Conservation (phyloP, 1,140 invertebrate species). For the Bombus superbus region DNA sequence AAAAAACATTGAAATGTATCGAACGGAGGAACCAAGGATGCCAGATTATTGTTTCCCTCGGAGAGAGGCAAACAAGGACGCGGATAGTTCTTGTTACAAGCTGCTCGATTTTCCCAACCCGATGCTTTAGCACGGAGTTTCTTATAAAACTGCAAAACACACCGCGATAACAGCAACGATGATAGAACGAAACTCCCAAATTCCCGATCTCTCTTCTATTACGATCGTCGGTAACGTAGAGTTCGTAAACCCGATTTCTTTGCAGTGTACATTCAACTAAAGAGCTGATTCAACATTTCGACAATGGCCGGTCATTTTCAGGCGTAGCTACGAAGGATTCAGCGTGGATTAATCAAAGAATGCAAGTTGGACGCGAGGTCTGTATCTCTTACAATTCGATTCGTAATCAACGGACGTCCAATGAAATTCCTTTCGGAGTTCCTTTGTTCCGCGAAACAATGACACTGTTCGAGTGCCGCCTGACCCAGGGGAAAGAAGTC, state of each 20-base stretch:
- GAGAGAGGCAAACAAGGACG: too few species aligned
- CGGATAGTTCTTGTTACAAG: too few species aligned
- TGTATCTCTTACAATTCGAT: conserved; percentile 44
- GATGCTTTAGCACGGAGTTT: too few species aligned
- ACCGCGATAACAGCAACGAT: too few species aligned
- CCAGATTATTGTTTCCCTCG: too few species aligned
- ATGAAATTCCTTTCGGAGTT: conserved; percentile 33
- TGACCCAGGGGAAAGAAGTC: conserved; percentile 7
- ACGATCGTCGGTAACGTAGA: background rate
- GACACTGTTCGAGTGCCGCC: conserved; percentile 1
- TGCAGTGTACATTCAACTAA: background rate
- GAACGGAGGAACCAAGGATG: too few species aligned
- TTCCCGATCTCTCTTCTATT: background rate
- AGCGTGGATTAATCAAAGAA: conserved; percentile 34
- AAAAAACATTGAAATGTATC: too few species aligned
- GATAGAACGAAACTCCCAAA: background rate
- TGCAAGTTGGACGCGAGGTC: background rate
- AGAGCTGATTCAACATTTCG: background rate
- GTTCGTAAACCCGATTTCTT: background rate
- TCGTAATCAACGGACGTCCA: conserved; percentile 35
- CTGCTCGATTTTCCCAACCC: too few species aligned
- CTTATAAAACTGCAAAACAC: too few species aligned
- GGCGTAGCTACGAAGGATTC: conserved; percentile 22
- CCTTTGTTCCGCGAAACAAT: conserved; percentile 41
- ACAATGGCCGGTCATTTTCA: background rate